A percentile compares a stretch with the other conserved stretches of the same genome.
These are phyloP conservation scores for Geophilus truncorum DNA, from an alignment of 2,888 invertebrate species.

Conservation along the genomic window DNA sequence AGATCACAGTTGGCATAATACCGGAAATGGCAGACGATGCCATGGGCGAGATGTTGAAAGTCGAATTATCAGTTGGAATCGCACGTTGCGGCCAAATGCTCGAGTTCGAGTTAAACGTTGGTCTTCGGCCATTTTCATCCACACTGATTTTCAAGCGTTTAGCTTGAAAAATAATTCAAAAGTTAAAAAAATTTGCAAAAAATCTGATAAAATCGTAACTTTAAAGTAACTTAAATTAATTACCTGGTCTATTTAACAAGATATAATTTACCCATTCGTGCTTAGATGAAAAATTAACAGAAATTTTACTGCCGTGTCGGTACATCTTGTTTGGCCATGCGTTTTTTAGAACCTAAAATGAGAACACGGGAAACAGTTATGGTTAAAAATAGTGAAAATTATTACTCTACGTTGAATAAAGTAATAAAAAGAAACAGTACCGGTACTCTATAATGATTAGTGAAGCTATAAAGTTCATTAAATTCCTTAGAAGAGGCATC, in stretches of 20 bases:
- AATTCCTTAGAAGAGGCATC: neutral
- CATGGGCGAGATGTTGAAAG: too few species aligned
- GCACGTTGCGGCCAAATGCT: too few species aligned
- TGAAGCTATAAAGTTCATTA: neutral
- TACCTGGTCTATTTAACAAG: conserved; percentile 7
- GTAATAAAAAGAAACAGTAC: neutral
- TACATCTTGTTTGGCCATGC: conserved; percentile 78
- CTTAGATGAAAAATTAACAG: conserved; percentile 51
- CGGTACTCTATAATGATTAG: neutral
- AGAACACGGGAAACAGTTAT: neutral
- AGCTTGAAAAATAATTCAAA: neutral
- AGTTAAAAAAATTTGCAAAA: neutral
- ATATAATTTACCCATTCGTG: neutral
- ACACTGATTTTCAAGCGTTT: neutral
- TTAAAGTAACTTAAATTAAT: too few species aligned
- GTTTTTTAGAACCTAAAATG: conserved; percentile 66
- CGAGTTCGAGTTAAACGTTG: neutral
- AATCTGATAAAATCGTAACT: neutral
- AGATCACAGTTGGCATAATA: too few species aligned
- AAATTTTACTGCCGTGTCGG: conserved; percentile 70
- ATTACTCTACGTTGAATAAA: neutral
- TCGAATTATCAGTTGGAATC: too few species aligned
- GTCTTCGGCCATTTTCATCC: neutral
- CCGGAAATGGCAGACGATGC: too few species aligned
- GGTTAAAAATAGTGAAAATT: neutral